These are phyloP conservation scores for Pituophis catenifer DNA, from an alignment of 2,113 vertebrate species.

Conservation along the genomic window DNA sequence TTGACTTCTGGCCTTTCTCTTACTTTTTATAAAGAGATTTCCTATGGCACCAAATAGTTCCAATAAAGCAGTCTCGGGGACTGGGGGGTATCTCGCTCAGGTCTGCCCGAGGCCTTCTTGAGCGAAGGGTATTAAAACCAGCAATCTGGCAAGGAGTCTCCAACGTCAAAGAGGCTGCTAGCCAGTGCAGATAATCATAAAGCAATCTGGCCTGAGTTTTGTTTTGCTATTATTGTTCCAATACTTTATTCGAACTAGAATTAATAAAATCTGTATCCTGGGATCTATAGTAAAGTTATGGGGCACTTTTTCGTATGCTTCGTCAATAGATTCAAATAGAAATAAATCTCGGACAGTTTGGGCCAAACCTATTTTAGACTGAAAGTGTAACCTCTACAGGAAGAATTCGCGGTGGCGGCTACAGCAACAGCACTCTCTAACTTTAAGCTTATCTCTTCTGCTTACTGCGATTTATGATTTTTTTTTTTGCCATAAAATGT, in stretches of 20 bases:
- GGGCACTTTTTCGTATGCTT: not conserved
- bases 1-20: not conserved
- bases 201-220: not conserved
- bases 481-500: constrained; percentile 6
- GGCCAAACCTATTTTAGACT: not conserved
- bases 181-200: not conserved
- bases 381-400: not conserved
- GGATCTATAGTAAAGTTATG: not conserved
- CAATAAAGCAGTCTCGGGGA: not conserved
- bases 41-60: not conserved
- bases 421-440: too few relatives aligned
- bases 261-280: not conserved
- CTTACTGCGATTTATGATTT: not conserved
- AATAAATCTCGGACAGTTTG: not conserved
- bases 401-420: not conserved
- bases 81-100: not conserved
- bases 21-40: not conserved
- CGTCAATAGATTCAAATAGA: not conserved
- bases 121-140: not conserved
- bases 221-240: not conserved
- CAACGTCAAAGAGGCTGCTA: not conserved
- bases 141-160: not conserved
- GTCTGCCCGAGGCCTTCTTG: not conserved
- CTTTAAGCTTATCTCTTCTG: not conserved
- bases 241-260: not conserved